These are phyloP conservation scores for Thaumatotibia leucotreta DNA, from an alignment of 1,140 invertebrate genomes.

Conservation along the genomic window DNA sequence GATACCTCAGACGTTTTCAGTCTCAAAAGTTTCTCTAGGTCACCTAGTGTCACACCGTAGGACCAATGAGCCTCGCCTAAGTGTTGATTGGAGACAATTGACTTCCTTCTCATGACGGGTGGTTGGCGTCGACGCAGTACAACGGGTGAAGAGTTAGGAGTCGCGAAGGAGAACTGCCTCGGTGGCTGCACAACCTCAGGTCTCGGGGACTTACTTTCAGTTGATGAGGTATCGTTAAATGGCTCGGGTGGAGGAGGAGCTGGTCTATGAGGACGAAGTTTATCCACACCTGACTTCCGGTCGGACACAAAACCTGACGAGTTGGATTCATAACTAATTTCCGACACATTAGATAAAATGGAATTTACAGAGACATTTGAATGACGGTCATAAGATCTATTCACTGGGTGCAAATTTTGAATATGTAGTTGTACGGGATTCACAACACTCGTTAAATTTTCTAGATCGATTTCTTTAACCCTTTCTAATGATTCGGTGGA, in stretches of 20 bases:
- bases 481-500: conserved; percentile 56
- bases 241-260: conserved; percentile 62
- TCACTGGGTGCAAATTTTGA: conserved; percentile 51
- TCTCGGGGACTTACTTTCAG: conserved; percentile 44
- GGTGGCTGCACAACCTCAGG: conserved; percentile 29
- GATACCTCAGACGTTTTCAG: conserved; percentile 60
- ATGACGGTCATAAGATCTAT: conserved; percentile 57
- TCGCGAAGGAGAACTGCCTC: conserved; percentile 48
- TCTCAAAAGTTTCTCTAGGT: conserved; percentile 64
- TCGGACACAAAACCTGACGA: conserved; percentile 68
- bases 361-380: conserved; percentile 71
- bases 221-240: conserved; percentile 51
- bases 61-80: conserved; percentile 64
- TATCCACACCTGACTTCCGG: conserved; percentile 44
- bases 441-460: conserved; percentile 59
- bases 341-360: conserved; percentile 64
- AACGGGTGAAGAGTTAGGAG: conserved; percentile 56
- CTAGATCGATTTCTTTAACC: conserved; percentile 45
- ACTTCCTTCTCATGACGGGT: conserved; percentile 65
- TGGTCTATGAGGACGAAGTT: conserved; percentile 48
- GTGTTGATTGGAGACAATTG: conserved; percentile 46
- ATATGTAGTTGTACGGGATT: conserved; percentile 59
- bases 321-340: conserved; percentile 62
- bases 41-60: conserved; percentile 65
- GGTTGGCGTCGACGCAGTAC: conserved; percentile 58